Evolutionary conservation across 2,113 vertebrate genomes (phyloP), one percentile per base, ranked within the genome.

Genomic region (Petrocephalus microphthalmus): DNA sequence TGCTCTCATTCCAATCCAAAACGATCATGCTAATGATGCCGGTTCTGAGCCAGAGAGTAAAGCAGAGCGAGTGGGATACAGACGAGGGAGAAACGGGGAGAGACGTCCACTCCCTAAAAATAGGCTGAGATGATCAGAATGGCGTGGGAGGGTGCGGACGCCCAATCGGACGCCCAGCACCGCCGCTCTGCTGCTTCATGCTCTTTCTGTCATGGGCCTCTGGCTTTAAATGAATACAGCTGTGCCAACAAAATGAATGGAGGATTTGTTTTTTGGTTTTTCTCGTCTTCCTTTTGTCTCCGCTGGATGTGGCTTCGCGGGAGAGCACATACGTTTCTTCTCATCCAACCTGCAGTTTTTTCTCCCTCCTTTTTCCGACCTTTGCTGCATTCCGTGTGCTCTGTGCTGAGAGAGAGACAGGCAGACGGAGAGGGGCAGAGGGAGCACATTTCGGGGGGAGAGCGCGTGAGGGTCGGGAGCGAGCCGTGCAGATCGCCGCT

Each of bases 181-280:
- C 60, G 57, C 53, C 74, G 87, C 91, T 88, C 89, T 88, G 84
- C 86, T 60, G 52, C 53, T 47, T 90, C 71, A 89, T 85, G 87
- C 67, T 91, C 92, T 87, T 86, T 88, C 88, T 93, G 90, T 88
- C 91, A 91, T 90, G 90, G 93, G 92, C 91, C 95, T 94, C 94
- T 92, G 90, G 93, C 89, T 89, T 91, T 94, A 95, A 92, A 92
- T 91, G 94, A 93, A 95, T 92, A 93, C 92, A 93, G 95, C 93
- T 94, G 93, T 93, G 90, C 91, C 90, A 93, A 94, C 93, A 94
- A 94, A 94, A 94, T 93, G 90, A 93, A 95, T 94, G 92, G 91
- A 91, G 91, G 91, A 93, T 93, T 91, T 15, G 92, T 88, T 91
- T 94, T 93, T 92, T 47, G 54, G 91, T 90, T 71, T 90, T 92